Evolutionary conservation across 2,113 vertebrate species (phyloP).

Genomic region (Lycaon pictus): DNA sequence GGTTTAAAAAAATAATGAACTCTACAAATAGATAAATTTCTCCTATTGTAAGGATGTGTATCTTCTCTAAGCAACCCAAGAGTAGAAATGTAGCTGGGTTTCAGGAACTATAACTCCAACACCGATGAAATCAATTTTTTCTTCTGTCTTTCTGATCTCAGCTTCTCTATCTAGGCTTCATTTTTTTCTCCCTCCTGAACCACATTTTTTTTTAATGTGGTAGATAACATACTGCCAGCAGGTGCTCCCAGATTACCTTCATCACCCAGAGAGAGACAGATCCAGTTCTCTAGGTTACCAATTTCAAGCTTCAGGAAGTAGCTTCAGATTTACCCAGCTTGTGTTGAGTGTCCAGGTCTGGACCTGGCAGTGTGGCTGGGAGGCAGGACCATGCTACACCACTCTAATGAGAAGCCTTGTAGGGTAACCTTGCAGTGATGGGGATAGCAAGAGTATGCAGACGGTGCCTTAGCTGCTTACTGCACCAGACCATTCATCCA

Average conservation of each 20-base stretch:
- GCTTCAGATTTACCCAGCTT: neutral
- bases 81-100: neutral
- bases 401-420: neutral
- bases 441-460: neutral
- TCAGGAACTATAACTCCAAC: neutral
- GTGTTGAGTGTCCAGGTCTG: neutral
- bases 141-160: neutral
- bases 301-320: neutral
- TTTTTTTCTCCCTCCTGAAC: neutral
- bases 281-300: neutral
- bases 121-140: neutral
- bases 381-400: too few species aligned
- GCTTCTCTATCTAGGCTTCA: neutral
- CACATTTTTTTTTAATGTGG: neutral
- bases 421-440: too few species aligned
- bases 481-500: too few species aligned
- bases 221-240: neutral
- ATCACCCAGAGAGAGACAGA: neutral
- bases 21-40: neutral
- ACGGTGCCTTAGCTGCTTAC: too few species aligned
- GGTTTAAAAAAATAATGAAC: constrained; percentile 23
- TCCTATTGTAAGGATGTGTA: neutral
- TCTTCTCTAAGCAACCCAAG: neutral
- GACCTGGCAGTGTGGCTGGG: neutral
- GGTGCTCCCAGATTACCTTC: neutral